Base-by-base conservation (phyloP, 2,888 invertebrate species). In the Torymus texanus region DNA sequence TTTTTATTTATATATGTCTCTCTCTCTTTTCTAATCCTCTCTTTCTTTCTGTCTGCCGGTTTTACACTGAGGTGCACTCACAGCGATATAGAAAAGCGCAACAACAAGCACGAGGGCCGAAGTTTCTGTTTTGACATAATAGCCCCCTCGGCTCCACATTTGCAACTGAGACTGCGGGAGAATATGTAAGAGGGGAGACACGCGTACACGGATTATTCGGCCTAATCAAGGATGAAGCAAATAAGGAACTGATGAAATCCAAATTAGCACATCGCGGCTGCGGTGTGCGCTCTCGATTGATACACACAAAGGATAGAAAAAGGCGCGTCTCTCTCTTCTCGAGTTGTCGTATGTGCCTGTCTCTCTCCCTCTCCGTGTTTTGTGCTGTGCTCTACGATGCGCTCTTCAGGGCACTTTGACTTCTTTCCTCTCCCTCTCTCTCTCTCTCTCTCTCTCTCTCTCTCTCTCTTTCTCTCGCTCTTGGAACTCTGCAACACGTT, bases 71-170 rank as follows among this genome's bases (percentile, higher is more conserved):
- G 66, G 18, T 75, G 11, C 29, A 79, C 70, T 71, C 75, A 79
- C 71, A 67, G 18, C 18, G 65, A 80, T 76, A 41, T 53, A 68
- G 10, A 65, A 68, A 51, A 80, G 55, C 16, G 59, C 61, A 73
- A 63, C 61, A 73, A 63, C n/a, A 11, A 70, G 24, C 68, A 73
- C 53, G 62, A 79, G 58, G 65, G 21, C 66, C 68, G 65, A 12
- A 55, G 13, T 59, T 58, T 67, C 67, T 76, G 65, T 75, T 71
- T 68, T 76, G 58, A 72, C 61, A 79, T 79, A 79, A 67, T 67
- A 16, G 13, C 55, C 55, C 72, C 41, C 55, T 79, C 41, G 58
- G 53, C 12, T 76, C 55, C 50, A 21, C 76, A 76, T 80, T 73
- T 80, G 67, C 65, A 21, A 75, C 21, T 75, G 70, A 29, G 41